A percentile compares a stretch with the other conserved stretches of the same genome.
These are phyloP conservation scores for Rhamnusium bicolor DNA, from an alignment of 2,888 invertebrate species.

Conservation along the genomic window DNA sequence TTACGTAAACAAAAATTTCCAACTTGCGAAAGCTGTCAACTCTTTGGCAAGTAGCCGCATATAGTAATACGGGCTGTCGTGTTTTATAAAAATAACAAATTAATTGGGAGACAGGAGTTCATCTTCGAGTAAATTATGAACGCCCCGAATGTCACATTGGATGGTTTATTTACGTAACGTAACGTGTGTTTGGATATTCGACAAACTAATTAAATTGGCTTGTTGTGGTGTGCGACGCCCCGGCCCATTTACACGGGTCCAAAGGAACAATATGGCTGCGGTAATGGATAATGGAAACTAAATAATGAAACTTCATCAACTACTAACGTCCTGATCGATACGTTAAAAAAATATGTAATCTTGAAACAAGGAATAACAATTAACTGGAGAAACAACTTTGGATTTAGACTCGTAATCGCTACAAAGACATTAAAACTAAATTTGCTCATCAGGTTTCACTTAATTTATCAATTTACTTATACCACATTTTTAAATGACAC, in stretches of 20 bases:
- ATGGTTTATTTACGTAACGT: conserved; percentile 26
- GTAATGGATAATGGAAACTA: conserved; percentile 19
- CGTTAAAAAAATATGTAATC: not conserved
- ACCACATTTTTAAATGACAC: no score
- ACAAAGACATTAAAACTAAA: no score
- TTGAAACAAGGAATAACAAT: not conserved
- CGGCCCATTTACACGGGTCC: not conserved
- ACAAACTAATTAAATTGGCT: conserved; percentile 29
- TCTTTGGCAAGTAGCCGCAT: conserved; percentile 13
- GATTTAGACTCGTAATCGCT: no score
- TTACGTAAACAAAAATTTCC: conserved; percentile 2
- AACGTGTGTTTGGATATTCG: conserved; percentile 19
- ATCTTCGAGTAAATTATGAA: conserved; percentile 6
- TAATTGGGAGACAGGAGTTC: conserved; percentile 24
- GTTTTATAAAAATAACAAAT: conserved; percentile 27
- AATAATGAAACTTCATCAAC: not conserved
- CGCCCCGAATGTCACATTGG: conserved; percentile 17
- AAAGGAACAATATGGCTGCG: conserved; percentile 10
- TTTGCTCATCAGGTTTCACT: no score
- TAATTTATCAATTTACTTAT: no score
- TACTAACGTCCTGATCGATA: not conserved
- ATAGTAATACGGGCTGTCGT: conserved; percentile 15
- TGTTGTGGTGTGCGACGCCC: conserved; percentile 7
- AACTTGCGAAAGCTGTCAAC: not conserved
- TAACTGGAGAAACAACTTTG: no score